Percentiles rank a stretch among this genome's conserved stretches.
Evolutionary conservation across 1,140 invertebrate genomes (phyloP).

Genomic region (Alviniconcha marisindica): DNA sequence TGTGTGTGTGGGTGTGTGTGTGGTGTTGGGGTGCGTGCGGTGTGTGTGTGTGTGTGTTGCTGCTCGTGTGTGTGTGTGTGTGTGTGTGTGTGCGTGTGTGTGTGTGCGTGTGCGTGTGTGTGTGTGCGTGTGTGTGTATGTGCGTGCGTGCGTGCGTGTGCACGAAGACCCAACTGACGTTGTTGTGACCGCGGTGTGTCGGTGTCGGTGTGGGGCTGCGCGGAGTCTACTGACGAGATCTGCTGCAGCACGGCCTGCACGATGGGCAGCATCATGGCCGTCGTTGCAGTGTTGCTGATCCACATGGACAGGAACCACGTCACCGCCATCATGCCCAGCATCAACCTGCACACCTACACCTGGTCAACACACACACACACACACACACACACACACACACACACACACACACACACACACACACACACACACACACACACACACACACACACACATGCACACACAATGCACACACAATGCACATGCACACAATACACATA

Average conservation of each 20-base stretch:
- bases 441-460: neutral
- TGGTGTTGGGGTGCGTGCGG: no score
- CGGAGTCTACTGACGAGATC: no score
- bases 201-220: no score
- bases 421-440: conserved; percentile 15
- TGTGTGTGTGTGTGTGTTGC: neutral
- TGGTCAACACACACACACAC: no score
- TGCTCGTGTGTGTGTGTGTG: neutral
- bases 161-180: neutral
- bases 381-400: neutral
- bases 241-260: conserved; percentile 68
- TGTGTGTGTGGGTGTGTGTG: neutral
- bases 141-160: neutral
- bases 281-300: conserved; percentile 76
- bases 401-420: neutral
- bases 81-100: neutral
- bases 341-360: conserved; percentile 48
- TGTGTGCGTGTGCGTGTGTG: neutral
- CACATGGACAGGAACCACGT: conserved; percentile 77
- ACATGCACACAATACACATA: neutral
- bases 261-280: conserved; percentile 76
- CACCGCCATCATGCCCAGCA: conserved; percentile 74
- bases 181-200: neutral
- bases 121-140: no score
- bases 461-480: no score